A percentile compares a stretch with the other conserved stretches of the same genome.
Evolutionary conservation across 1,140 invertebrate species (phyloP).

Genomic region (Zeugodacus cucurbitae): DNA sequence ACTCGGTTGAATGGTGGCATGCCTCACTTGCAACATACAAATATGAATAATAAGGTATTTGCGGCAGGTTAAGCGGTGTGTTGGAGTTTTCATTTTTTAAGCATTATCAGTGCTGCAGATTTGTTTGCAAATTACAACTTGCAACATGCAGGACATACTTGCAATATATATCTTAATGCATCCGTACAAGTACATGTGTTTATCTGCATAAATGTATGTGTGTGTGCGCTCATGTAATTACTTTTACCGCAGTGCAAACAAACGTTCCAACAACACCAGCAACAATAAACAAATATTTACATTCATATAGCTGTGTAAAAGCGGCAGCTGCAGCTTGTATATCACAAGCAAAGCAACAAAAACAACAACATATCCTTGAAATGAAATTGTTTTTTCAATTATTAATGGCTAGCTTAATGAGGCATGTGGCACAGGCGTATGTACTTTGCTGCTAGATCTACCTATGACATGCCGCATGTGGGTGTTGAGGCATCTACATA

Average conservation of each 20-base stretch:
- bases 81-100: background rate
- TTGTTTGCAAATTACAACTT: background rate
- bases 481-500: background rate
- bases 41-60: background rate
- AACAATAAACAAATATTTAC: constrained; percentile 25
- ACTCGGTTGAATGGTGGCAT: background rate
- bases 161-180: background rate
- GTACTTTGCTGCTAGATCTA: background rate
- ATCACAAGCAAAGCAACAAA: background rate
- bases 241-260: constrained; percentile 23
- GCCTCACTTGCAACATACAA: background rate
- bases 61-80: background rate
- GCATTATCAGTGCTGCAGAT: background rate
- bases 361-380: constrained; percentile 39
- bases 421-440: background rate
- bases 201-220: background rate
- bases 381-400: constrained; percentile 41
- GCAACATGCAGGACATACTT: background rate
- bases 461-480: background rate
- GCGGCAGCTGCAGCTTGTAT: background rate
- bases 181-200: background rate
- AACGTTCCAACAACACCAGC: background rate
- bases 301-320: background rate
- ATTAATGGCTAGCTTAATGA: constrained; percentile 40
- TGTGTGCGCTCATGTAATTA: constrained; percentile 26